A percentile compares a stretch with the other conserved stretches of the same genome.
Evolutionary conservation across 2,113 vertebrate genomes (phyloP).

Genomic region (Takifugu flavidus): DNA sequence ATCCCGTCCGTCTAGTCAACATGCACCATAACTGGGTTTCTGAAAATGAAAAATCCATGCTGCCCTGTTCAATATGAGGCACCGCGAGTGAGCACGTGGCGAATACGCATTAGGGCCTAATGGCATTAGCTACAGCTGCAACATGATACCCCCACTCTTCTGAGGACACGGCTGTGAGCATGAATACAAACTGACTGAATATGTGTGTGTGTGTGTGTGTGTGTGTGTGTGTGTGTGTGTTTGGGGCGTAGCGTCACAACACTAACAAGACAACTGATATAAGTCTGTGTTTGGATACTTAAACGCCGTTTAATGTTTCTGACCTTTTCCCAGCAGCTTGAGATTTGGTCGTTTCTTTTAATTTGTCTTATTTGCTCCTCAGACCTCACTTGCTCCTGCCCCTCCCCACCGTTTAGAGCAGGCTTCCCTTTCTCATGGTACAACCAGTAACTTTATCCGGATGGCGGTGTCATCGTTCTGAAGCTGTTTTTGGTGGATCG

Average conservation of each 20-base stretch:
- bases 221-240: background rate
- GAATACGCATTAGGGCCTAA: conserved; percentile 59
- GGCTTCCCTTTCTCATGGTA: too few relatives aligned
- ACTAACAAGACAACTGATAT: background rate
- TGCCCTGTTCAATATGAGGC: conserved; percentile 49
- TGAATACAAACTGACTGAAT: conserved; percentile 14
- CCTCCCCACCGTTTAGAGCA: too few relatives aligned
- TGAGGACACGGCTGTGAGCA: conserved; percentile 17
- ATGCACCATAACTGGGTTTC: conserved; percentile 65
- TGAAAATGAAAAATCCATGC: conserved; percentile 70
- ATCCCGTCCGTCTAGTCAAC: conserved; percentile 45
- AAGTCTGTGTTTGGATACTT: background rate
- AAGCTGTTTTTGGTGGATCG: too few relatives aligned
- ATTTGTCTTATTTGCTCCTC: too few relatives aligned
- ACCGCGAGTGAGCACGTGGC: conserved; percentile 29
- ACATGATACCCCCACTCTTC: background rate
- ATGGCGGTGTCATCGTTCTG: too few relatives aligned
- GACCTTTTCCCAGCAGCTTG: too few relatives aligned
- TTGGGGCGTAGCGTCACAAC: too few relatives aligned
- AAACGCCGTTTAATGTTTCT: too few relatives aligned
- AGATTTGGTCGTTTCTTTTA: too few relatives aligned
- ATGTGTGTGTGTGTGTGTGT: background rate
- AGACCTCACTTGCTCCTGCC: too few relatives aligned
- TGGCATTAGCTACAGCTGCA: conserved; percentile 48
- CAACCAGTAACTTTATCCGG: too few relatives aligned